Base-by-base conservation (phyloP, 2,797 vertebrate genomes). In the Philypnodon macrostomus region DNA sequence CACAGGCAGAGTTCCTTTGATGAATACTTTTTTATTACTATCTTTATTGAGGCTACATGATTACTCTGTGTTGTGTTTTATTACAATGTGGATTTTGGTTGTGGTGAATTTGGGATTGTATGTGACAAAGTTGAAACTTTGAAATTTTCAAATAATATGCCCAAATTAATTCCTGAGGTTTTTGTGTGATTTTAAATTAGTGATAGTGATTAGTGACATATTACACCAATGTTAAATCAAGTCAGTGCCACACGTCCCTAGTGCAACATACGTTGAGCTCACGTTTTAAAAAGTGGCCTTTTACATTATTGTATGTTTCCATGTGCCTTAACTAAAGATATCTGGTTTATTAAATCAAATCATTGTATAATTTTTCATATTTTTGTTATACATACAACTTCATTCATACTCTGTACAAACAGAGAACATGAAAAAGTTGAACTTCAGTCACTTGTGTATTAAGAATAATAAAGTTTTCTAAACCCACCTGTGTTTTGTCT, bases 401-500 rank as follows among this genome's bases (percentile, higher is more conserved):
- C 53, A 30, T 55, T 35, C 49, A 62, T 30, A 31, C 31, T 63
- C 13, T 60, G 56, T 46, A 19, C 58, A 16, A 29, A 35, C 32
- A 30, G 15, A 12, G 26, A 44, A 21, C 52, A 37, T 2, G 11
- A 64, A 30, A 55, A 58, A 71, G 60, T 61, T 56, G 36, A 61
- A 60, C 51, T 79, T 63, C 73, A 74, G 63, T 30, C 45, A n/a
- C 52, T 77, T 77, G 30, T 84, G 47, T 70, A 73, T 53, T 19
- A 64, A 39, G 66, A 58, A n/a, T n/a, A 86, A 87, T 87, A 87
- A 88, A 87, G 74, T 62, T 81, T 63, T 68, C 40, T 31, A 4
- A 59, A 67, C 26, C 24, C 34, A 42, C n/a, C n/a, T n/a, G n/a
- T 4, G 15, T 8, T 8, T 29, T 8, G 2, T 29, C 10, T 29